A percentile compares a stretch with the other conserved stretches of the same genome.
Evolutionary conservation across 2,797 vertebrate genomes (phyloP).

Genomic region (Perodicticus potto): DNA sequence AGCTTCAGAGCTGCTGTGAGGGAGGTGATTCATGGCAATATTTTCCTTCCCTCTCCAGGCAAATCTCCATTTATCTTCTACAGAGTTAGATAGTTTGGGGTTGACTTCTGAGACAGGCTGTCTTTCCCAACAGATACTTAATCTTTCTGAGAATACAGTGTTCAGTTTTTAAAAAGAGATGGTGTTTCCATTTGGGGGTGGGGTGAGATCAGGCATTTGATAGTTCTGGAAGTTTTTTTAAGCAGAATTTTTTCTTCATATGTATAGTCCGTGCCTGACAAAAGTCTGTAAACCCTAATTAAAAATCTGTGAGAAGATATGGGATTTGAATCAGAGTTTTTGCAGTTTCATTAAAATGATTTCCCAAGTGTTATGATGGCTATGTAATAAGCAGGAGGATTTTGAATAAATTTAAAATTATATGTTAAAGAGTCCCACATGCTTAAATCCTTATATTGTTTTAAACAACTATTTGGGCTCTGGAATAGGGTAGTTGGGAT

Average conservation of each 20-base stretch:
- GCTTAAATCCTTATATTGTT: not conserved
- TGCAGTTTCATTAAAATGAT: constrained; percentile 28
- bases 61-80: constrained; percentile 80
- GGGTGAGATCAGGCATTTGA: constrained; percentile 39
- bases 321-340: constrained; percentile 20
- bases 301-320: constrained; percentile 46
- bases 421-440: not conserved
- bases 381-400: not conserved
- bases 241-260: not conserved
- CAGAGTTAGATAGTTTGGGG: constrained; percentile 61
- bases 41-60: constrained; percentile 71
- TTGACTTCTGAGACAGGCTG: constrained; percentile 66
- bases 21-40: constrained; percentile 75
- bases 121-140: constrained; percentile 59
- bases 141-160: constrained; percentile 25
- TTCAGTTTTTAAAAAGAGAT: constrained; percentile 58
- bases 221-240: constrained; percentile 25
- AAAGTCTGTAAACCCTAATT: constrained; percentile 46
- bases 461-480: not conserved
- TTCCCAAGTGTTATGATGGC: not conserved
- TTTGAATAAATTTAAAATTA: constrained; percentile 45
- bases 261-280: not conserved
- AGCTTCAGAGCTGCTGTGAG: constrained; percentile 75
- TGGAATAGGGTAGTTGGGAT: not conserved
- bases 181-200: constrained; percentile 45